Evolutionary conservation across 2,888 invertebrate genomes (phyloP).

Genomic region (Limnephilus lunatus): DNA sequence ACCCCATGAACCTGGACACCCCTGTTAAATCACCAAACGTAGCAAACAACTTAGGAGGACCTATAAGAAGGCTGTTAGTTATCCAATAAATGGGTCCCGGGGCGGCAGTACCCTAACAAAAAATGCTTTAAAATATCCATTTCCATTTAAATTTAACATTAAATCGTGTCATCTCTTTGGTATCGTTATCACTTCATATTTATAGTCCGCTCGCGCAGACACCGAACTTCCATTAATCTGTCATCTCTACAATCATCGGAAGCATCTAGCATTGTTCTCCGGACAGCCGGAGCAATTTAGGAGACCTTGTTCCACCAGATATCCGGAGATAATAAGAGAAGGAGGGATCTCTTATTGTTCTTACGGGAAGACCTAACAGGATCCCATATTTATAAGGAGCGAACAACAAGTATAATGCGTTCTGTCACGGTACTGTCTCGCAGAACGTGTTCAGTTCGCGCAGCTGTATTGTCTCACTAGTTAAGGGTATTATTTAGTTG

Average conservation of each 20-base stretch:
- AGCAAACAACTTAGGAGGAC: no score
- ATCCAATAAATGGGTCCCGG: no score
- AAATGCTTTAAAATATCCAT: background rate
- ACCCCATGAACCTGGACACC: no score
- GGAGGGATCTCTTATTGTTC: conserved; percentile 42
- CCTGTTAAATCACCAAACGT: no score
- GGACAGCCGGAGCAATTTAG: conserved; percentile 44
- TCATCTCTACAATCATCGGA: conserved; percentile 45
- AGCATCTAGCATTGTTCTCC: conserved; percentile 50
- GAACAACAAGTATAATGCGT: conserved; percentile 29
- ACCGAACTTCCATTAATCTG: conserved; percentile 46
- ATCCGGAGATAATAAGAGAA: conserved; percentile 14
- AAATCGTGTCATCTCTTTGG: background rate
- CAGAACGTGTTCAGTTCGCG: conserved; percentile 13
- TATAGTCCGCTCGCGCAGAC: conserved; percentile 33
- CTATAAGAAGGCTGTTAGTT: no score
- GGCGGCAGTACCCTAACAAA: no score
- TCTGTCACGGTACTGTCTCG: conserved; percentile 35
- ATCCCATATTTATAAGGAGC: conserved; percentile 44
- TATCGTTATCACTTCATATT: conserved; percentile 35
- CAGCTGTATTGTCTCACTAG: conserved; percentile 33
- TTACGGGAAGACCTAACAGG: conserved; percentile 9
- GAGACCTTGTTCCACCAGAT: conserved; percentile 35
- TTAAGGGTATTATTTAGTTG: background rate
- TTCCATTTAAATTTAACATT: background rate